phyloP scores from a whole-genome alignment of 1,140 invertebrate species.

The Lutraria rhynchaena region DNA sequence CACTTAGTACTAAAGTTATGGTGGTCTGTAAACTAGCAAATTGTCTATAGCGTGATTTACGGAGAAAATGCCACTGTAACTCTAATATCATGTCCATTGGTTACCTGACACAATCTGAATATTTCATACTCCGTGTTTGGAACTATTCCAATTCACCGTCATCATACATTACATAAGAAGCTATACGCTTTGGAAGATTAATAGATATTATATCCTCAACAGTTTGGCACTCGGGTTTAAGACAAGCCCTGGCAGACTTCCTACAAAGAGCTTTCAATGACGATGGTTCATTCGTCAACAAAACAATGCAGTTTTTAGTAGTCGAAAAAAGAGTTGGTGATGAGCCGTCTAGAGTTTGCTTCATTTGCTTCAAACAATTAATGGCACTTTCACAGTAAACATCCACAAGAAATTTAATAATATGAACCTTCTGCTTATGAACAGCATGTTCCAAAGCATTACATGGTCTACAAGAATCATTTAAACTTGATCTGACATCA shows the following conservation, averaged over 20 bases:
- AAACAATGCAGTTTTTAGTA: slow-evolving; percentile 51
- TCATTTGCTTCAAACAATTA: slow-evolving; percentile 60
- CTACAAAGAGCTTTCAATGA: slow-evolving; percentile 71
- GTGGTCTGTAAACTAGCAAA: no score
- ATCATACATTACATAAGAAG: slow-evolving; percentile 69
- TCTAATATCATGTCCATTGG: no score
- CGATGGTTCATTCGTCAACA: slow-evolving; percentile 60
- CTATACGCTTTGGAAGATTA: slow-evolving; percentile 69
- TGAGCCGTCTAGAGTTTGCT: slow-evolving; percentile 39
- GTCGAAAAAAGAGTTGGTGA: slow-evolving; percentile 46
- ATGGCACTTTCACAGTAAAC: slow-evolving; percentile 73
- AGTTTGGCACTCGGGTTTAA: slow-evolving; percentile 56
- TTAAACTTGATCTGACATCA: slow-evolving; percentile 68
- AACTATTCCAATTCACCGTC: slow-evolving; percentile 60
- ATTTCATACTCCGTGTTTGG: no score
- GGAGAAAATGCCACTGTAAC: no score
- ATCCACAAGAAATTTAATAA: slow-evolving; percentile 71
- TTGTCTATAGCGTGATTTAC: no score
- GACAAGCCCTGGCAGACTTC: slow-evolving; percentile 57
- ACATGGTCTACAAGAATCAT: slow-evolving; percentile 69
- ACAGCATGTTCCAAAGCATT: slow-evolving; percentile 72
- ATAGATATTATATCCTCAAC: slow-evolving; percentile 64
- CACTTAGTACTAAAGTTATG: no score
- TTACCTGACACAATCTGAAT: no score
- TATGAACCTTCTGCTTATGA: slow-evolving; percentile 68